These are phyloP conservation scores for Yponomeuta malinellus DNA, from an alignment of 2,888 invertebrate species.

Conservation along the genomic window DNA sequence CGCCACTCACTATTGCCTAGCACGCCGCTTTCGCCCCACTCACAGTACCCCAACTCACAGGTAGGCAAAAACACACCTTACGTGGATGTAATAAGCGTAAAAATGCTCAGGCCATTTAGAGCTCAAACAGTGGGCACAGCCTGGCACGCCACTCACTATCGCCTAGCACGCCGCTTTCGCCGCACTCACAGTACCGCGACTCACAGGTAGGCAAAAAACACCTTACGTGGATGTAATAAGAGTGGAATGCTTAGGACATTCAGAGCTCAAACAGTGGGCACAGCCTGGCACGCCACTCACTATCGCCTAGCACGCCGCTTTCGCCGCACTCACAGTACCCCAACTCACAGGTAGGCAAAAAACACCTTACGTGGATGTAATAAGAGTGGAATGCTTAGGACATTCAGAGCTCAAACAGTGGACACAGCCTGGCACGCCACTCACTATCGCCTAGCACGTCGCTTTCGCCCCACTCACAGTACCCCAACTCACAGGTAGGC, in stretches of 20 bases:
- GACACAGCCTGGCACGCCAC: conserved; percentile 38
- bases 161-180: conserved; percentile 49
- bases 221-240: neutral
- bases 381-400: neutral
- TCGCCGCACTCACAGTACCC: conserved; percentile 49
- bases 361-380: neutral
- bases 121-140: conserved; percentile 50
- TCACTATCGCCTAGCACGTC: conserved; percentile 46
- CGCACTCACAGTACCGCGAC: conserved; percentile 49
- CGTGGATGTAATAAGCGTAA: neutral
- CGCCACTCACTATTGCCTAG: conserved; percentile 45
- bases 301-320: conserved; percentile 49
- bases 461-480: conserved; percentile 46
- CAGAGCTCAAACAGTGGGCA: conserved; percentile 35
- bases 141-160: conserved; percentile 35
- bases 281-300: conserved; percentile 47
- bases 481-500: conserved; percentile 57
- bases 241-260: neutral
- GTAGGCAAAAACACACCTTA: conserved; percentile 31
- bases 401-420: conserved; percentile 44
- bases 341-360: conserved; percentile 52
- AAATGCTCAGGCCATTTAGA: conserved; percentile 24
- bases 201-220: conserved; percentile 45
- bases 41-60: conserved; percentile 55
- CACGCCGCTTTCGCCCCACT: conserved; percentile 48